A percentile compares a stretch with the other conserved stretches of the same genome.
phyloP scores from a whole-genome alignment of 2,113 vertebrate genomes.

The Trinectes maculatus region DNA sequence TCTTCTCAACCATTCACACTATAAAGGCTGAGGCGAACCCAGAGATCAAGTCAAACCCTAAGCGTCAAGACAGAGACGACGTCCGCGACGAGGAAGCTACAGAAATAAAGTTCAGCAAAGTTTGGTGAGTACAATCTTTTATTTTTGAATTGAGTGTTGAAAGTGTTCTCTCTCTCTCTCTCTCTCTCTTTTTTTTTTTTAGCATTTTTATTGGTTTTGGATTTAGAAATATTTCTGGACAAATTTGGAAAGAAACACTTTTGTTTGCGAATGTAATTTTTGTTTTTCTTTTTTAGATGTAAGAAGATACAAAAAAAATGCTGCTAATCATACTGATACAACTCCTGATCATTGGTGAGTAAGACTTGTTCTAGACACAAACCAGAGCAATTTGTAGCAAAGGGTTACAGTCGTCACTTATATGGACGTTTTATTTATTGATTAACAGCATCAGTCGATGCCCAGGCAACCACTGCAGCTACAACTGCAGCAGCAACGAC shows the following conservation, averaged over 20 bases:
- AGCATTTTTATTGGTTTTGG: background rate
- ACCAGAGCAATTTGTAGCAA: background rate
- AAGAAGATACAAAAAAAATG: constrained; percentile 32
- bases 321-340: constrained; percentile 42
- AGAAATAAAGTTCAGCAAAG: background rate
- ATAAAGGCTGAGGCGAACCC: constrained; percentile 24
- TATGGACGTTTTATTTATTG: background rate
- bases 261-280: background rate
- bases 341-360: constrained; percentile 51
- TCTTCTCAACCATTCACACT: constrained; percentile 1
- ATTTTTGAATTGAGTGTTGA: background rate
- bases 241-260: background rate
- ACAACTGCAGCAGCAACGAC: background rate
- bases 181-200: background rate
- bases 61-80: background rate
- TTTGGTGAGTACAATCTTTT: constrained; percentile 30
- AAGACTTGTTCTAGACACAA: background rate
- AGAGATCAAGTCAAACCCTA: background rate
- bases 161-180: too few species aligned
- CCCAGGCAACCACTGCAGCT: background rate
- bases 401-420: background rate
- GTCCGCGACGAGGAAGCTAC: background rate
- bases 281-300: constrained; percentile 18
- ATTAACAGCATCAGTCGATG: constrained; percentile 27
- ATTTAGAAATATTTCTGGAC: background rate